Evolutionary conservation across 1,140 invertebrate genomes (phyloP).

Genomic region (Pentalonia nigronervosa): DNA sequence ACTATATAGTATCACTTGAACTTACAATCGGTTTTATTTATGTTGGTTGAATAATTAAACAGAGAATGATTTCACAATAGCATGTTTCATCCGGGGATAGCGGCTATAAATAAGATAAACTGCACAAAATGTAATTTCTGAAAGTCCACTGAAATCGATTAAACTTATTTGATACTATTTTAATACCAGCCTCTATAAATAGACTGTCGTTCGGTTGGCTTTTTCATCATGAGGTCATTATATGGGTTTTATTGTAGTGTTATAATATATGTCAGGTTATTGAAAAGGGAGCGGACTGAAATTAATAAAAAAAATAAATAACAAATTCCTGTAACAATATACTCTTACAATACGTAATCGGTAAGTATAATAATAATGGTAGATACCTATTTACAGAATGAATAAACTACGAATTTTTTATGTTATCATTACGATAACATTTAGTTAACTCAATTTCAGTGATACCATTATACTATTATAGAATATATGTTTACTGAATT

Average conservation of each 20-base stretch:
- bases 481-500: background rate
- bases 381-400: background rate
- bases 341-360: background rate
- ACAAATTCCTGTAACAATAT: background rate
- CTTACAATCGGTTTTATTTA: background rate
- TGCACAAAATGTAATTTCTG: slow-evolving; percentile 16
- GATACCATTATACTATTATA: background rate
- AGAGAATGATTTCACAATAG: background rate
- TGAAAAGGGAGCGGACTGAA: background rate
- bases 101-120: slow-evolving; percentile 55
- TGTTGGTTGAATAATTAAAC: background rate
- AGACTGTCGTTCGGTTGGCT: background rate
- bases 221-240: background rate
- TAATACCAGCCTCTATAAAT: background rate
- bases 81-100: slow-evolving; percentile 7
- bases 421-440: background rate
- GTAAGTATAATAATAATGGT: no score
- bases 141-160: slow-evolving; percentile 35
- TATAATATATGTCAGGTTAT: background rate
- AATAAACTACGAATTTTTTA: background rate
- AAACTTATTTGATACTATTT: slow-evolving; percentile 32
- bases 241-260: background rate
- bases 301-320: background rate
- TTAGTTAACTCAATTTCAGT: background rate
- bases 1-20: background rate